Percentiles rank a stretch among this genome's conserved stretches.
Conservation (phyloP, 2,888 invertebrate genomes). For the Hyppa rectilinea region DNA sequence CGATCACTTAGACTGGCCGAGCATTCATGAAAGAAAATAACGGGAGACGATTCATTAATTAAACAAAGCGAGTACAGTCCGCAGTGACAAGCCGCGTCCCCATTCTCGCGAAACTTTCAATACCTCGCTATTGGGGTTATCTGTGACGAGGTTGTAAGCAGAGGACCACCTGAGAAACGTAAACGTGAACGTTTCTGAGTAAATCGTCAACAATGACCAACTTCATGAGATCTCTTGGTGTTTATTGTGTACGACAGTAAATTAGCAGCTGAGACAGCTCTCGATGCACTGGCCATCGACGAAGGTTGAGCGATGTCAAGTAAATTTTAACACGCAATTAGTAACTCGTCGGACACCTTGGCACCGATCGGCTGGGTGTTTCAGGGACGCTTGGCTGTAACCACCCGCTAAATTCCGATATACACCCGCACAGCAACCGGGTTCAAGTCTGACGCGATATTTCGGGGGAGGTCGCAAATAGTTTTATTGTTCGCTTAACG, state of each 20-base stretch:
- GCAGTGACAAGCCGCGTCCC: slow-evolving; percentile 76
- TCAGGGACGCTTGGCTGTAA: slow-evolving; percentile 76
- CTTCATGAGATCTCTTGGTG: slow-evolving; percentile 67
- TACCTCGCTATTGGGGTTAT: slow-evolving; percentile 82
- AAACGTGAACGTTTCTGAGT: slow-evolving; percentile 82
- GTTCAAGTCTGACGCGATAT: slow-evolving; percentile 68
- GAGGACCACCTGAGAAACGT: slow-evolving; percentile 85
- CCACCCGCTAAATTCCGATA: slow-evolving; percentile 66
- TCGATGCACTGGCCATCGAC: slow-evolving; percentile 72
- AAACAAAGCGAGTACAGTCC: slow-evolving; percentile 76
- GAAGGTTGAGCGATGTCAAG: slow-evolving; percentile 88
- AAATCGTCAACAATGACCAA: slow-evolving; percentile 76
- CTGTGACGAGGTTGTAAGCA: slow-evolving; percentile 87
- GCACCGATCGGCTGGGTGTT: slow-evolving; percentile 82
- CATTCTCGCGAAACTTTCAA: slow-evolving; percentile 85
- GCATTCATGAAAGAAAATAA: slow-evolving; percentile 69
- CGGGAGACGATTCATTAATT: slow-evolving; percentile 77
- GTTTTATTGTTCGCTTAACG: slow-evolving; percentile 79
- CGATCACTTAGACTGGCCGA: slow-evolving; percentile 64
- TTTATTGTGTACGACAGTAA: slow-evolving; percentile 70
- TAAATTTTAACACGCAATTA: slow-evolving; percentile 90
- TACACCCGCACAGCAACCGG: slow-evolving; percentile 66
- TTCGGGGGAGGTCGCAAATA: slow-evolving; percentile 73
- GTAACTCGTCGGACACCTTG: slow-evolving; percentile 85
- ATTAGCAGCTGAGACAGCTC: slow-evolving; percentile 70